Conservation (phyloP, 2,113 vertebrate species). For the Synchiropus splendidus region DNA sequence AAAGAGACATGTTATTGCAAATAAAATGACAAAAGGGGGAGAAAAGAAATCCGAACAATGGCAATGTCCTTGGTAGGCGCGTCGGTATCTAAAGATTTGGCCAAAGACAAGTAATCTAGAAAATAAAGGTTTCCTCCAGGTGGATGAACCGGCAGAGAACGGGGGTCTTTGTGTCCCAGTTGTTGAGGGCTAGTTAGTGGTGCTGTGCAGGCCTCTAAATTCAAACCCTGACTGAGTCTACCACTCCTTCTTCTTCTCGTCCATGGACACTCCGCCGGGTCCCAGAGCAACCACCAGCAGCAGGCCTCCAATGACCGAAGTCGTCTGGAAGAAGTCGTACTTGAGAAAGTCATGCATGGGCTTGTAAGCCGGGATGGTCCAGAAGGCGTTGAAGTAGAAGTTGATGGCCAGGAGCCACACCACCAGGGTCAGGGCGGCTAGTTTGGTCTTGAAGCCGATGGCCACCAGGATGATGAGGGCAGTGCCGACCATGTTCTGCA, state of each 20-base stretch:
- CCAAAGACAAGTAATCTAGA: conserved; percentile 12
- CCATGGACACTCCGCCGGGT: conserved; percentile 95
- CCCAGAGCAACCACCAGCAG: conserved; percentile 95
- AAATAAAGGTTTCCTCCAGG: conserved; percentile 21
- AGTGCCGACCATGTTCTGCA: conserved; percentile 96
- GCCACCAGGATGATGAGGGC: conserved; percentile 92
- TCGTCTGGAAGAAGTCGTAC: conserved; percentile 99
- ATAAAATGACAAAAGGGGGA: conserved; percentile 19
- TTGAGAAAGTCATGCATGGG: conserved; percentile 99
- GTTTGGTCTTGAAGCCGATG: conserved; percentile 94
- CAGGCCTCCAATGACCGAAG: conserved; percentile 92
- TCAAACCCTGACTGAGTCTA: conserved; percentile 39
- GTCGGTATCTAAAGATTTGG: conserved; percentile 26
- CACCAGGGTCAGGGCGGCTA: conserved; percentile 90
- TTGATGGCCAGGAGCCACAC: conserved; percentile 94
- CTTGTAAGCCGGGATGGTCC: conserved; percentile 89
- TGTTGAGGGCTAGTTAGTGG: conserved; percentile 34
- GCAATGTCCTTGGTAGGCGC: conserved; percentile 5
- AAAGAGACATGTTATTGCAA: conserved; percentile 9
- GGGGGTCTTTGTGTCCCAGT: conserved; percentile 53
- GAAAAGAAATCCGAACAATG: conserved; percentile 10
- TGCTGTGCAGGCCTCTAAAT: conserved; percentile 29
- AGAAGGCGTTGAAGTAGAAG: conserved; percentile 97
- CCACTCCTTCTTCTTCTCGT: conserved; percentile 99
- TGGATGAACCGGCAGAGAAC: conserved; percentile 19